Evolutionary conservation across 2,113 vertebrate species (phyloP).

Genomic region (Rana temporaria): DNA sequence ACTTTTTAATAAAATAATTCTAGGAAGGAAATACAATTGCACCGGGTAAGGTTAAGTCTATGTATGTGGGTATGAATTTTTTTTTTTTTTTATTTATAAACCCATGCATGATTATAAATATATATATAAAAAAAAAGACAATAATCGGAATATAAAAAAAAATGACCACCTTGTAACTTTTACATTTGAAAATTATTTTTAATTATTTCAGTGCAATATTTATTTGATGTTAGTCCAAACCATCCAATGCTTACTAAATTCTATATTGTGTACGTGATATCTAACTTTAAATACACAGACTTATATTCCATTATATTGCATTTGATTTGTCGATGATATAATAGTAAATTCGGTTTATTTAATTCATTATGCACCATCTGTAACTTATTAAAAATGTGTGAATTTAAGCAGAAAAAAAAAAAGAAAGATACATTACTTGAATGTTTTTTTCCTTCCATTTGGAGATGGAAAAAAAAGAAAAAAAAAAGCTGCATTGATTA

Average conservation of each 20-base stretch:
- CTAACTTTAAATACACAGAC: background rate
- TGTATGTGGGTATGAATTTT: too few relatives aligned
- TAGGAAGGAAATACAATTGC: background rate
- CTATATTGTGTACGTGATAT: background rate
- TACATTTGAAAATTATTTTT: background rate
- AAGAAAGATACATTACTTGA: background rate
- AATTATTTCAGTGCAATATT: background rate
- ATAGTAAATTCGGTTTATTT: background rate
- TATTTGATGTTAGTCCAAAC: background rate
- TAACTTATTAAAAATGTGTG: background rate
- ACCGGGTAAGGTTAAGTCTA: background rate
- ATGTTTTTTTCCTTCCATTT: background rate
- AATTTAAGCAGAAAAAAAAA: background rate
- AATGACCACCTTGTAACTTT: background rate
- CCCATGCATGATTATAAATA: background rate
- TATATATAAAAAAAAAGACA: background rate
- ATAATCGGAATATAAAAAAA: background rate
- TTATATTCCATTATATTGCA: background rate
- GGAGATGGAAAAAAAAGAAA: background rate
- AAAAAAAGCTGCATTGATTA: slow-evolving; percentile 5
- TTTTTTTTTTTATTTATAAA: background rate
- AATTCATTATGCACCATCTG: background rate
- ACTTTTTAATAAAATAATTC: background rate
- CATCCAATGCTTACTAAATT: background rate
- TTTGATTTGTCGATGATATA: background rate